Base-by-base conservation (phyloP, 2,113 vertebrate genomes). In the Dipodomys stephensi region DNA sequence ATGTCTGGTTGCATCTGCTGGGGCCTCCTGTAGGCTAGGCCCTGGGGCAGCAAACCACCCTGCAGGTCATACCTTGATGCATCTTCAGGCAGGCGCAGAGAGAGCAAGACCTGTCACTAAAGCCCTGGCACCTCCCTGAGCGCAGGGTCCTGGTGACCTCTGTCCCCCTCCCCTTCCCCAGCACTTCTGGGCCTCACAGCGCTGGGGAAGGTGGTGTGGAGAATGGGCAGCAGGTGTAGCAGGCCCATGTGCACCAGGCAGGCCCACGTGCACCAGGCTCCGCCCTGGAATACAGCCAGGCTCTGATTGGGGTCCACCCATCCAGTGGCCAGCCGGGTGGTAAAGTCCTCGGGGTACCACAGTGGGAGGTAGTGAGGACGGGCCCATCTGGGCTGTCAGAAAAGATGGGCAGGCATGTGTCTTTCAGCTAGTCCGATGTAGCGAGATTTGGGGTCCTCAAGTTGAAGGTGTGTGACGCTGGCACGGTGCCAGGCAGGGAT, bases 221-320 rank as follows among this genome's bases (percentile, higher is more conserved):
- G 25, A 27, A 67, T 28, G 39, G 67, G 49, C 28, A 15, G 2
- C 11, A 10, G 5, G 23, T 6, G 25, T 25, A 1, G 71, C 2
- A 6, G 19, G 30, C 67, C 2, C 18, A 6, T 6, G 30, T 69
- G 5, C 3, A 25, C 23, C 53, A 32, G 32, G 71, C 2, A 6
- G 19, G 30, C 67, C 2, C 18, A 6, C 15, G 30, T 69, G 5
- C 3, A 25, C 23, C 53, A 32, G 32, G 68, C 64, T 46, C 78
- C 65, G 69, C 46, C 53, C 22, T 18, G n/a, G n/a, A 12, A 19
- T 19, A 25, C 35, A 23, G n/a, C 0, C 0, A 1, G 30, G 60
- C 71, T 67, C 44, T 20, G 6, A 7, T 44, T 12, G 46, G 30
- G 30, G 23, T 35, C 30, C 32, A 28, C 11, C 53, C 7, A 25